phyloP scores from a whole-genome alignment of 2,113 vertebrate genomes.

The Lasiurus borealis region DNA sequence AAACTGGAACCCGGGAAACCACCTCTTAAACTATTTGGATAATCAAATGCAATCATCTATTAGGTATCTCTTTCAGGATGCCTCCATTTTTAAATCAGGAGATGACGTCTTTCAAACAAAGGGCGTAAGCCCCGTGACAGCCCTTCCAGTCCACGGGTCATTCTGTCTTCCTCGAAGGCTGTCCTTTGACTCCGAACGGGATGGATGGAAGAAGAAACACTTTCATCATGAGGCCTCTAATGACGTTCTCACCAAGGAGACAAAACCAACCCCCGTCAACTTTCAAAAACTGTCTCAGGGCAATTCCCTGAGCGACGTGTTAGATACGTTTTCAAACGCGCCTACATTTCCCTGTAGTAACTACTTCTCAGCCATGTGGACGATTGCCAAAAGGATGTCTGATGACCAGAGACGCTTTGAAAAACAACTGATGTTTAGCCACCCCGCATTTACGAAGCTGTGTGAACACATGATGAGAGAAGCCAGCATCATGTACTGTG shows the following conservation, averaged over 20 bases:
- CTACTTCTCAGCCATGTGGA: conserved; percentile 89
- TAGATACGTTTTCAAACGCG: conserved; percentile 86
- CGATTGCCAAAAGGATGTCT: conserved; percentile 86
- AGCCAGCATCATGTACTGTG: conserved; percentile 76
- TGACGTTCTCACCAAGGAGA: conserved; percentile 1
- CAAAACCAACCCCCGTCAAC: background rate
- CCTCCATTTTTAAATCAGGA: conserved; percentile 58
- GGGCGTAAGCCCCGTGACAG: background rate
- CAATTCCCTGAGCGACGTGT: conserved; percentile 89
- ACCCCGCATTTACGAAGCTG: conserved; percentile 88
- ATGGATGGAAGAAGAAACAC: conserved; percentile 46
- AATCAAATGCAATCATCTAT: background rate
- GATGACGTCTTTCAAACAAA: conserved; percentile 38
- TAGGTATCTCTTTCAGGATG: conserved; percentile 74
- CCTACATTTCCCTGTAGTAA: conserved; percentile 79
- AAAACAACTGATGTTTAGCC: conserved; percentile 90
- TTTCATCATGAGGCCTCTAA: conserved; percentile 1
- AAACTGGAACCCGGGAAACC: conserved; percentile 52
- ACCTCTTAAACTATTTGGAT: conserved; percentile 52
- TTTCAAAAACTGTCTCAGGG: conserved; percentile 81
- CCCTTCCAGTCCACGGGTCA: background rate
- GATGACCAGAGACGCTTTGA: conserved; percentile 89
- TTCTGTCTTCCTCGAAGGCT: conserved; percentile 49
- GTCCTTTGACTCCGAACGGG: conserved; percentile 29
- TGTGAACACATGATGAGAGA: conserved; percentile 86